Conservation (phyloP, 37 sponge, comb jelly and placozoan genomes). For the Cladorhizidae sp. region DNA sequence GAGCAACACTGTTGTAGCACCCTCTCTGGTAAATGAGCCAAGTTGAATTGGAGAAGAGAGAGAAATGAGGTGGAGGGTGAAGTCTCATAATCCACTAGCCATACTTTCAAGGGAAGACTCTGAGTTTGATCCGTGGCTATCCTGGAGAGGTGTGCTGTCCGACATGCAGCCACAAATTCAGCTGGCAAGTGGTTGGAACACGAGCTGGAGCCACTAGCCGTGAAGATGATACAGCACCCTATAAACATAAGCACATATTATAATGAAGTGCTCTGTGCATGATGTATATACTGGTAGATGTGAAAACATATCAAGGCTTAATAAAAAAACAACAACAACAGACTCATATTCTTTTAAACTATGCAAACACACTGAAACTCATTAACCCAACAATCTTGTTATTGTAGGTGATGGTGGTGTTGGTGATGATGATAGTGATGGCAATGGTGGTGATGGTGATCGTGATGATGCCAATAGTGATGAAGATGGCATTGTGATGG, state of each 20-base stretch:
- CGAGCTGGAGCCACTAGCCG: neutral
- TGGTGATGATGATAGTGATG: no score
- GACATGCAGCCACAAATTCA: constrained; percentile 16
- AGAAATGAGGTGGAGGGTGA: neutral
- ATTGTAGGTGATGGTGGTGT: no score
- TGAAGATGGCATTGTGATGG: no score
- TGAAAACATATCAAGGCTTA: neutral
- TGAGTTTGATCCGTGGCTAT: neutral
- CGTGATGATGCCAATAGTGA: no score
- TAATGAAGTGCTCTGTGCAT: no score
- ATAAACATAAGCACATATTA: no score
- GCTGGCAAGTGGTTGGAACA: neutral
- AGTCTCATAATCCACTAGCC: neutral
- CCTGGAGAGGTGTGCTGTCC: constrained; percentile 8
- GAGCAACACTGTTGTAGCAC: neutral
- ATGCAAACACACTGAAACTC: neutral
- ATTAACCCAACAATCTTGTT: no score
- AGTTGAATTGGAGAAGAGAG: constrained; percentile 6
- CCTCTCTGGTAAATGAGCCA: constrained; percentile 13
- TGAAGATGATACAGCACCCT: constrained; percentile 14
- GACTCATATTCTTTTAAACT: no score
- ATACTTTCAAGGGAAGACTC: neutral
- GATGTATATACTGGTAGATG: no score
- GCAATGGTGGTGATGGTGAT: no score
- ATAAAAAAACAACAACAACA: no score